Percentiles rank a stretch among this genome's conserved stretches.
These are phyloP conservation scores for Noctua janthe DNA, from an alignment of 2,888 invertebrate genomes.

Conservation along the genomic window DNA sequence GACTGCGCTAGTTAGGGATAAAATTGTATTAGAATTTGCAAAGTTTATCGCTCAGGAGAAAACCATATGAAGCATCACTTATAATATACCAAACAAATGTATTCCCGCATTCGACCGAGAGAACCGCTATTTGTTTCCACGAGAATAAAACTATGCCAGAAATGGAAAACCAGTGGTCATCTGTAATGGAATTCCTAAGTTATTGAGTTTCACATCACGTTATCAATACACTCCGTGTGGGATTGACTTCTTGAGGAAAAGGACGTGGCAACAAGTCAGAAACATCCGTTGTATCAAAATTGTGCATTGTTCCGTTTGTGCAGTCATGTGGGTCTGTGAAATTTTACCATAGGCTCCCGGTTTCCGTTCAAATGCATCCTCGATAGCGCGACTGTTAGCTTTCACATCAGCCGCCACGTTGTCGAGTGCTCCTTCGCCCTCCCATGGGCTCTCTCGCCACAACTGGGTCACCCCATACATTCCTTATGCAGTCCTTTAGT, in stretches of 20 bases:
- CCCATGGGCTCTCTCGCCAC: conserved; percentile 61
- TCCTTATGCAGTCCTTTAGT: conserved; percentile 61
- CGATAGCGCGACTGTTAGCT: conserved; percentile 63
- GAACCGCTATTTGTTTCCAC: conserved; percentile 2
- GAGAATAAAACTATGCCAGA: conserved; percentile 40
- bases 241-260: conserved; percentile 38
- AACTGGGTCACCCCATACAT: conserved; percentile 66
- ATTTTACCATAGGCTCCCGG: conserved; percentile 33
- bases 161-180: conserved; percentile 54
- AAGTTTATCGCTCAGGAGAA: conserved; percentile 57
- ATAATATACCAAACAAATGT: conserved; percentile 14
- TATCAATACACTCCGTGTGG: conserved; percentile 55
- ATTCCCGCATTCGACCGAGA: conserved; percentile 9
- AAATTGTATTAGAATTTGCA: conserved; percentile 53
- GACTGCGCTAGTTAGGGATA: conserved; percentile 55
- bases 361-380: conserved; percentile 65
- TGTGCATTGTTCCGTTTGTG: conserved; percentile 39
- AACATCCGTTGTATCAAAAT: conserved; percentile 31
- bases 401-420: conserved; percentile 53
- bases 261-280: conserved; percentile 29
- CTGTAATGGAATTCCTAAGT: conserved; percentile 43
- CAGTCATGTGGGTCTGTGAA: conserved; percentile 30
- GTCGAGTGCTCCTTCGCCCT: conserved; percentile 58
- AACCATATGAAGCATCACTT: conserved; percentile 55
- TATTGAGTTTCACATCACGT: conserved; percentile 59